phyloP scores from a whole-genome alignment of 1,140 invertebrate genomes.

The Sycophila sp. region DNA sequence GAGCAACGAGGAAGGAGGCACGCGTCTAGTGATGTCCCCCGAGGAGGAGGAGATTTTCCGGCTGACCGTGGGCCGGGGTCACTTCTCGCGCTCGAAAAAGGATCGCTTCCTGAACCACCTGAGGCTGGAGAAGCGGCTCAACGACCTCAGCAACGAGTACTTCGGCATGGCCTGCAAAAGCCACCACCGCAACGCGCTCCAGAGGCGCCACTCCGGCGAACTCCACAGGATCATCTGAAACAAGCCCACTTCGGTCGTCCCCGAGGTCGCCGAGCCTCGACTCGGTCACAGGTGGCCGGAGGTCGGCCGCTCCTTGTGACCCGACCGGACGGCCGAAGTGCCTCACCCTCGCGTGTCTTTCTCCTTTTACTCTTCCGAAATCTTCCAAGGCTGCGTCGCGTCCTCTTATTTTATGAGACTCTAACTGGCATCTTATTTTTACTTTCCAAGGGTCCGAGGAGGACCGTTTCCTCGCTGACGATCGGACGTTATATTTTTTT shows the following conservation, averaged over 20 bases:
- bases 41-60: conserved; percentile 55
- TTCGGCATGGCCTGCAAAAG: conserved; percentile 2
- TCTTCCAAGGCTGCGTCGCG: too few species aligned
- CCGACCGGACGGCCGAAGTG: too few species aligned
- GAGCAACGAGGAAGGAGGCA: conserved; percentile 29
- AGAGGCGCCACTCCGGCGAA: conserved; percentile 43
- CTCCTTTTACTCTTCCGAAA: too few species aligned
- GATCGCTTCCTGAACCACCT: conserved; percentile 57
- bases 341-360: too few species aligned
- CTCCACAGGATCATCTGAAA: conserved; percentile 37
- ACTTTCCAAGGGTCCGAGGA: too few species aligned
- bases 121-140: conserved; percentile 54
- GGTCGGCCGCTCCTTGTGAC: too few species aligned
- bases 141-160: conserved; percentile 50
- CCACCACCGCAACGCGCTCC: conserved; percentile 1
- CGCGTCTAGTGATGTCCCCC: conserved; percentile 46
- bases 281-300: too few species aligned
- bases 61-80: conserved; percentile 53
- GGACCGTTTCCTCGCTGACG: too few species aligned
- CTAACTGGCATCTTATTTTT: too few species aligned
- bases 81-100: conserved; percentile 56
- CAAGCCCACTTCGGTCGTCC: not conserved
- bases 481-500: too few species aligned
- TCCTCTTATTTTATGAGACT: too few species aligned
- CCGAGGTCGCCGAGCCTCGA: too few species aligned